Percentiles rank a stretch among this genome's conserved stretches.
These are phyloP conservation scores for Vanessa tameamea DNA, from an alignment of 1,140 invertebrate species.

Conservation along the genomic window DNA sequence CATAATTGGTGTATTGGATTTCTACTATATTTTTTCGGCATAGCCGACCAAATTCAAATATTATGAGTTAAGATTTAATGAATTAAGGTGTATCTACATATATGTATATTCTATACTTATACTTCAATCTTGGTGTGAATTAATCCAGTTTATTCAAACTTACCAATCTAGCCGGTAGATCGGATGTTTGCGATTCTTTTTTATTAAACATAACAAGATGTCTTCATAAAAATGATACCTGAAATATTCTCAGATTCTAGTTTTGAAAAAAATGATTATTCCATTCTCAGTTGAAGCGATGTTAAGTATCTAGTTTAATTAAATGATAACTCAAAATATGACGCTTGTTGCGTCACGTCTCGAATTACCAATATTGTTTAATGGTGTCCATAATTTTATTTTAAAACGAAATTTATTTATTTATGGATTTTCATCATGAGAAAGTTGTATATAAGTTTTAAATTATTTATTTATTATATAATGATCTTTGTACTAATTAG, in stretches of 20 bases:
- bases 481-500: too few relatives aligned
- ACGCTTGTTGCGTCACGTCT: not conserved
- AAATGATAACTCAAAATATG: not conserved
- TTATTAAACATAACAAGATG: not conserved
- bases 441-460: not conserved
- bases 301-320: not conserved
- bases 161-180: too few relatives aligned
- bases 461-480: not conserved
- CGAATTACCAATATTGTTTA: not conserved
- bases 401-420: not conserved
- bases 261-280: not conserved
- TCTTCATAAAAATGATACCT: not conserved
- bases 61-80: too few relatives aligned
- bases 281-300: not conserved
- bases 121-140: too few relatives aligned
- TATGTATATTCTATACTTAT: too few relatives aligned
- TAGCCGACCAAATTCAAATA: not conserved
- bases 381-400: too few relatives aligned
- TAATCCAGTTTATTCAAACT: too few relatives aligned
- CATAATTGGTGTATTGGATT: not conserved
- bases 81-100: too few relatives aligned
- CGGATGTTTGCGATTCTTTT: not conserved
- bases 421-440: not conserved
- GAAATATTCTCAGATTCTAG: not conserved
- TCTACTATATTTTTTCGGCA: not conserved